Conservation (phyloP, 2,888 invertebrate genomes). For the Cheilosia scutellata region DNA sequence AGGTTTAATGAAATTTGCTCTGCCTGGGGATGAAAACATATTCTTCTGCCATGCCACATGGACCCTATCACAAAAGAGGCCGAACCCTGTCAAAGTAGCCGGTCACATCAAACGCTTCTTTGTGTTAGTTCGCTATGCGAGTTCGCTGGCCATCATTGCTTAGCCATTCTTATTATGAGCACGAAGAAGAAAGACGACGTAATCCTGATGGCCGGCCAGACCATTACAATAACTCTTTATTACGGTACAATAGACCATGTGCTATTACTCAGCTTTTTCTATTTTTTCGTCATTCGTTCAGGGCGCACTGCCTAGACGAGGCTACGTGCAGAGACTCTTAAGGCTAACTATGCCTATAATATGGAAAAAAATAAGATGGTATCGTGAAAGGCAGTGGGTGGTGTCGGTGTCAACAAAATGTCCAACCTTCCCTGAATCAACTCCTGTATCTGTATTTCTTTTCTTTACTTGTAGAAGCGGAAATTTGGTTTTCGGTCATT, state of each 20-base stretch:
- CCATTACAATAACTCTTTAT: conserved; percentile 71
- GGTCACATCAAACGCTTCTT: conserved; percentile 25
- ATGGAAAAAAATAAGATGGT: conserved; percentile 41
- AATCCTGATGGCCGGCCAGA: conserved; percentile 50
- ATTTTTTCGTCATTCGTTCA: neutral
- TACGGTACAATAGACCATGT: conserved; percentile 70
- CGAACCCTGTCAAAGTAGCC: conserved; percentile 22
- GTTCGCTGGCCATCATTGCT: conserved; percentile 35
- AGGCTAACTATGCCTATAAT: conserved; percentile 33
- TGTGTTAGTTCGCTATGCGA: neutral
- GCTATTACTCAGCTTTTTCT: conserved; percentile 30
- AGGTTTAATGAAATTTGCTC: conserved; percentile 66
- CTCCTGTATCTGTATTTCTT: neutral
- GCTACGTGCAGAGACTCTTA: conserved; percentile 43
- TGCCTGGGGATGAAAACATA: conserved; percentile 45
- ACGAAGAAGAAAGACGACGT: conserved; percentile 41
- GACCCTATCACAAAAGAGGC: conserved; percentile 8
- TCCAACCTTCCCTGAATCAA: conserved; percentile 12
- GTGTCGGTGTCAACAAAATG: conserved; percentile 42
- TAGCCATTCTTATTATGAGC: conserved; percentile 39
- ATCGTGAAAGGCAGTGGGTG: neutral
- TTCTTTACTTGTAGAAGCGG: conserved; percentile 23
- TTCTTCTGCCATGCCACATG: conserved; percentile 36
- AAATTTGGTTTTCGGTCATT: conserved; percentile 62
- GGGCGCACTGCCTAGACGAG: conserved; percentile 1